phyloP scores from a whole-genome alignment of 1,140 invertebrate genomes.

The Ceratina australensis region DNA sequence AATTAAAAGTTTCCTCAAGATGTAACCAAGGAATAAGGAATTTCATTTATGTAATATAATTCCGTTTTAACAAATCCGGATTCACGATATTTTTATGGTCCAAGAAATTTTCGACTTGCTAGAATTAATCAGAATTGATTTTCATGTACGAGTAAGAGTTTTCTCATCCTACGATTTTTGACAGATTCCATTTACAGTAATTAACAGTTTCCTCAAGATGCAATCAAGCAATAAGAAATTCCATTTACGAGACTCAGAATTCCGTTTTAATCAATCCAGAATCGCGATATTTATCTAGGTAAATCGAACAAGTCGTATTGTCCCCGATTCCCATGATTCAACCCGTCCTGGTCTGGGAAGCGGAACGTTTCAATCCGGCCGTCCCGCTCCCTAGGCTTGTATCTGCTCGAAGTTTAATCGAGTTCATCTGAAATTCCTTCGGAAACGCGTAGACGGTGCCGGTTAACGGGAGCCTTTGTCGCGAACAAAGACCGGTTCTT shows the following conservation, averaged over 20 bases:
- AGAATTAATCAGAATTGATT: too few species aligned
- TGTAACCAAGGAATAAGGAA: background rate
- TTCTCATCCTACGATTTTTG: too few species aligned
- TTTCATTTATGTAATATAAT: background rate
- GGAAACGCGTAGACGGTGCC: conserved; percentile 5
- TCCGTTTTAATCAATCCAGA: conserved; percentile 4
- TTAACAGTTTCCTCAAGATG: too few species aligned
- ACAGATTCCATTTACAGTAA: too few species aligned
- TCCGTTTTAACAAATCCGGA: background rate
- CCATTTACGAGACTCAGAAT: background rate
- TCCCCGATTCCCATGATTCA: background rate
- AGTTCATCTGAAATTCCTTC: conserved; percentile 38
- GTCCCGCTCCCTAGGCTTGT: background rate
- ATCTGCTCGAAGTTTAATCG: conserved; percentile 40
- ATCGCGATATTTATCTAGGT: conserved; percentile 40
- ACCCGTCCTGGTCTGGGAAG: background rate
- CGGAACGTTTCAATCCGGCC: conserved; percentile 23
- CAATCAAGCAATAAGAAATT: background rate
- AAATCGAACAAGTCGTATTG: conserved; percentile 44
- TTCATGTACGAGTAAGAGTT: too few species aligned
- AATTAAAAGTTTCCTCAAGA: too few species aligned
- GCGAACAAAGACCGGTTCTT: conserved; percentile 8
- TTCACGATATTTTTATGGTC: too few species aligned
- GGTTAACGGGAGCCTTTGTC: conserved; percentile 26
- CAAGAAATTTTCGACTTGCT: too few species aligned